Percentiles rank a stretch among this genome's conserved stretches.
Conservation (phyloP, 2,113 vertebrate genomes). For the Callospermophilus lateralis region DNA sequence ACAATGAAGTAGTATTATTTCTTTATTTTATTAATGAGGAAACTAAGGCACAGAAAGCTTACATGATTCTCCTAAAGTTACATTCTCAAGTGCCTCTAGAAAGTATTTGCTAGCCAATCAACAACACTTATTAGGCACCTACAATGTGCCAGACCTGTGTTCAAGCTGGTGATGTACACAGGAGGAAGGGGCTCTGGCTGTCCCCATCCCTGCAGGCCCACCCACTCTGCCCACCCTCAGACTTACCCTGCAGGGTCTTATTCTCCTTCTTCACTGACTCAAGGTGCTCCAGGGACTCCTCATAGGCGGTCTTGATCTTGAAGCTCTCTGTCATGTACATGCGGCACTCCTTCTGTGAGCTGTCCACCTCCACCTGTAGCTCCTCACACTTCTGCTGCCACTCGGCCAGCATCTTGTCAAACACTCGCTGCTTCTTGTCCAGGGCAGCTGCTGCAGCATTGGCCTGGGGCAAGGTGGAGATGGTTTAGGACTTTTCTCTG, state of each 20-base stretch:
- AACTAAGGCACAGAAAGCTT: not conserved
- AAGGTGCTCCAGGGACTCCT: conserved; percentile 87
- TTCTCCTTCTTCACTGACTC: conserved; percentile 87
- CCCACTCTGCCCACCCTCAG: not conserved
- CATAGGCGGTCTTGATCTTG: conserved; percentile 86
- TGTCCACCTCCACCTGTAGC: conserved; percentile 86
- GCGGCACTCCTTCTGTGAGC: conserved; percentile 87
- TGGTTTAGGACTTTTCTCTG: not conserved
- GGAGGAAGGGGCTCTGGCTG: not conserved
- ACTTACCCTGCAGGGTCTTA: conserved; percentile 86
- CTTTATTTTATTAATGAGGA: not conserved
- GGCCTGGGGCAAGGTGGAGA: conserved; percentile 81
- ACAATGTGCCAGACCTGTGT: not conserved
- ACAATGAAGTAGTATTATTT: not conserved
- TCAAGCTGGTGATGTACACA: not conserved
- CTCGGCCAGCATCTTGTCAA: conserved; percentile 88
- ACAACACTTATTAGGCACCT: not conserved
- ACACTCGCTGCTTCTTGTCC: conserved; percentile 88
- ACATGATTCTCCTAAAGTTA: not conserved
- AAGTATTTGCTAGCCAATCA: not conserved
- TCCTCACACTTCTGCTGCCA: conserved; percentile 88
- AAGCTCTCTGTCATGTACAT: conserved; percentile 87
- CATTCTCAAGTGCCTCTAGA: not conserved
- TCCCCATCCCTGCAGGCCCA: not conserved
- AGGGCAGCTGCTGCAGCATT: conserved; percentile 86